These are phyloP conservation scores for Epinotia bilunana DNA, from an alignment of 2,888 invertebrate species.

Conservation along the genomic window DNA sequence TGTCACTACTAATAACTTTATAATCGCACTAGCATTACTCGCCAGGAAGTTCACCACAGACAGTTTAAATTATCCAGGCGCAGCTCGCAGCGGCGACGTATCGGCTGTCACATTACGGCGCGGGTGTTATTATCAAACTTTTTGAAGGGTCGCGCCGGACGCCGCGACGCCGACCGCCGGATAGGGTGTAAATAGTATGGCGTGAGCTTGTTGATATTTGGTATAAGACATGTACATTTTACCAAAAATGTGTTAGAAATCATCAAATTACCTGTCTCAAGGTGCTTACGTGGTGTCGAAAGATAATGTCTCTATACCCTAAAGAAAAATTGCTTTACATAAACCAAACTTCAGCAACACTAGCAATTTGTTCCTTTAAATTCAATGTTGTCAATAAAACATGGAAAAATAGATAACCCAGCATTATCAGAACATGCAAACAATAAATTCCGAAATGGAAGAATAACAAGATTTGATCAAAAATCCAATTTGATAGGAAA, in stretches of 20 bases:
- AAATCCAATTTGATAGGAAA: too few species aligned
- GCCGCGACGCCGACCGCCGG: constrained; percentile 72
- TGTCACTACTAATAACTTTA: constrained; percentile 5
- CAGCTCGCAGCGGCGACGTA: constrained; percentile 75
- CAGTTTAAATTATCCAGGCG: constrained; percentile 69
- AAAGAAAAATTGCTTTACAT: too few species aligned
- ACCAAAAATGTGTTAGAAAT: neutral
- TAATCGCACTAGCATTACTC: constrained; percentile 6
- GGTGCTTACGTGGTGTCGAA: too few species aligned
- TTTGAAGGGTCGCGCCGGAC: constrained; percentile 82
- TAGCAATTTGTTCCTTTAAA: too few species aligned
- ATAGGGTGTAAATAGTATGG: constrained; percentile 55
- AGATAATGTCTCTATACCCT: too few species aligned
- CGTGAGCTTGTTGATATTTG: constrained; percentile 48
- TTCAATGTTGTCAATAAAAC: too few species aligned
- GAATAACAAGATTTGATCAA: too few species aligned
- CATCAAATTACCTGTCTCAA: too few species aligned
- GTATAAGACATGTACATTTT: neutral
- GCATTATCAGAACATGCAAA: too few species aligned
- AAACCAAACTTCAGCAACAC: too few species aligned
- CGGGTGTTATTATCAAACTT: constrained; percentile 82
- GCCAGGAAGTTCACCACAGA: constrained; percentile 57
- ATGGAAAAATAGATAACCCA: too few species aligned
- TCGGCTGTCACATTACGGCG: constrained; percentile 83
- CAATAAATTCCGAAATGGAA: too few species aligned